Evolutionary conservation across 2,888 invertebrate species (phyloP).

Genomic region (Polyommatus iphigenia): DNA sequence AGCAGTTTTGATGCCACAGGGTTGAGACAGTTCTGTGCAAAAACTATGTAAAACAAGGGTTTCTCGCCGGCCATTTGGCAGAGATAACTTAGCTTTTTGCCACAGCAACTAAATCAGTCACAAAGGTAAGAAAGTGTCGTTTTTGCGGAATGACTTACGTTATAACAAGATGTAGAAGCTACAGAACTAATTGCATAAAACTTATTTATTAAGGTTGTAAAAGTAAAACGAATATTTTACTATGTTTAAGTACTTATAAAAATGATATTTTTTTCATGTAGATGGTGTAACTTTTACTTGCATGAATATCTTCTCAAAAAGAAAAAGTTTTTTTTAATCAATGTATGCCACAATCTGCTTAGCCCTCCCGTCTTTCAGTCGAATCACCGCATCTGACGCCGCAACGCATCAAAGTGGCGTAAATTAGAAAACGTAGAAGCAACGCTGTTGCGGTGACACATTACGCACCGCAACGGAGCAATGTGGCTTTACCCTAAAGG

Average conservation of each 20-base stretch:
- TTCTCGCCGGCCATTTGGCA: neutral
- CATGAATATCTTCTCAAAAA: neutral
- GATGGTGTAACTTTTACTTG: neutral
- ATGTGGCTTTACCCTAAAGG: too few species aligned
- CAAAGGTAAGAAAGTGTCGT: neutral
- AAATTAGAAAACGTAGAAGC: too few species aligned
- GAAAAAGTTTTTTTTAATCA: too few species aligned
- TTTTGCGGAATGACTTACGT: neutral
- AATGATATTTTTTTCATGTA: neutral
- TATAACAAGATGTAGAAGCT: neutral
- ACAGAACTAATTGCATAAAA: neutral
- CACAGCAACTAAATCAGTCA: neutral
- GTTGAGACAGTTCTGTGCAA: neutral
- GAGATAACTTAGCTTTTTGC: slow-evolving; percentile 15
- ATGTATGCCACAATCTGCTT: too few species aligned
- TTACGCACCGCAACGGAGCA: too few species aligned
- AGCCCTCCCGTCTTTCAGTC: too few species aligned
- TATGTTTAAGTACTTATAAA: too few species aligned
- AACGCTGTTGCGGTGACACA: too few species aligned
- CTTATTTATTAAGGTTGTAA: too few species aligned
- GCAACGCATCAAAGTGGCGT: too few species aligned
- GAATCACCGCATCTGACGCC: too few species aligned
- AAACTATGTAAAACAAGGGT: slow-evolving; percentile 19
- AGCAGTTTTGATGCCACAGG: neutral
- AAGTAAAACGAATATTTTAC: too few species aligned